Conservation (phyloP, 2,888 invertebrate genomes). For the Zelleria hepariella region DNA sequence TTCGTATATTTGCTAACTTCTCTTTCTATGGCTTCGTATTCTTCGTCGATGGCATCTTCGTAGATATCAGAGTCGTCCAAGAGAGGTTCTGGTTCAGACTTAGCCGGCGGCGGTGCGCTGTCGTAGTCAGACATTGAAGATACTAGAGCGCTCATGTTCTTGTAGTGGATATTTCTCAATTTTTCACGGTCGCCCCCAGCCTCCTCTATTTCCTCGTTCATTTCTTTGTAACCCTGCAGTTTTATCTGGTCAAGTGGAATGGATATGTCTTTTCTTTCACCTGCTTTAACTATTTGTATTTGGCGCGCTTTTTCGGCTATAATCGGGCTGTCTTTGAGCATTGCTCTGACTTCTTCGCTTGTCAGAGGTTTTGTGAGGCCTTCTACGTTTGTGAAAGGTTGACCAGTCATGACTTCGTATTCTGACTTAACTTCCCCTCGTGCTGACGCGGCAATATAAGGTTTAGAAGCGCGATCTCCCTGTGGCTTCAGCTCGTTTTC, state of each 20-base stretch:
- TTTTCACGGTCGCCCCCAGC: slow-evolving; percentile 36
- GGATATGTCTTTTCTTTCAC: slow-evolving; percentile 26
- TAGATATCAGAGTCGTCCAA: background rate
- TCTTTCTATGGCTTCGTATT: slow-evolving; percentile 11
- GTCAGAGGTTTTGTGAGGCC: slow-evolving; percentile 42
- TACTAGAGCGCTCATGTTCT: slow-evolving; percentile 47
- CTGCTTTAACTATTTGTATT: slow-evolving; percentile 45
- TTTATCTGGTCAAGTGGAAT: slow-evolving; percentile 49
- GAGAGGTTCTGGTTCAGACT: background rate
- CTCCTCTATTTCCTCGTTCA: slow-evolving; percentile 38
- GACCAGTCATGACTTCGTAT: slow-evolving; percentile 61
- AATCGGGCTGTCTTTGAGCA: slow-evolving; percentile 45
- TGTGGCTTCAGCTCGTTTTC: slow-evolving; percentile 53
- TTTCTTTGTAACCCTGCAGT: slow-evolving; percentile 31
- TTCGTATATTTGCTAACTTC: slow-evolving; percentile 27
- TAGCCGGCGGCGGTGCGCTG: background rate
- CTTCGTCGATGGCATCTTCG: background rate
- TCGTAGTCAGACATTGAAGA: slow-evolving; percentile 34
- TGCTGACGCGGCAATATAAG: slow-evolving; percentile 51
- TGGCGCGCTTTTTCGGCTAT: slow-evolving; percentile 54
- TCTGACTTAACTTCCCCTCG: slow-evolving; percentile 46
- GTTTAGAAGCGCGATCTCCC: slow-evolving; percentile 22
- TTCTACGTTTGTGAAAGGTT: slow-evolving; percentile 51
- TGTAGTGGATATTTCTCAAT: slow-evolving; percentile 43
- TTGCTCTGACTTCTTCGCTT: slow-evolving; percentile 39